Conservation (phyloP, 2,113 vertebrate genomes). For the Cyprinodon variegatus region DNA sequence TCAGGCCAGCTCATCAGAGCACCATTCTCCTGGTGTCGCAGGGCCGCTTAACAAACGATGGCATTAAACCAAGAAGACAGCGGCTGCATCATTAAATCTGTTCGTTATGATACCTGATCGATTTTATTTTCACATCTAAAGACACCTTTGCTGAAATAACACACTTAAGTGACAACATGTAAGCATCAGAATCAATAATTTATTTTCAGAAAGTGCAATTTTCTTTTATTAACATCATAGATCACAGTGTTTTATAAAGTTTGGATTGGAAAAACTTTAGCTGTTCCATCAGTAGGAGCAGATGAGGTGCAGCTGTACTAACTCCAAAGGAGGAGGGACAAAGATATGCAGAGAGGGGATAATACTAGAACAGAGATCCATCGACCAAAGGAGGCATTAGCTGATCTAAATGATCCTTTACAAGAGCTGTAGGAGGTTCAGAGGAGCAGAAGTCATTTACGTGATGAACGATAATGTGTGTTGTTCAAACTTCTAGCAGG, state of each 20-base stretch:
- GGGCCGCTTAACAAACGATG: constrained; percentile 41
- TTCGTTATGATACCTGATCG: constrained; percentile 22
- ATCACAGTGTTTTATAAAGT: neutral
- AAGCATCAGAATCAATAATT: neutral
- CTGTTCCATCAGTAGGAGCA: neutral
- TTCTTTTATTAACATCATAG: neutral
- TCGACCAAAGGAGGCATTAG: neutral
- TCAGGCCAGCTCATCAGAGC: constrained; percentile 44
- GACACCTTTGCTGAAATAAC: neutral
- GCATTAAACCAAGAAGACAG: constrained; percentile 31
- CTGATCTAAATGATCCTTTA: constrained; percentile 3
- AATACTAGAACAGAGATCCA: neutral
- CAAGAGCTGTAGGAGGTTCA: neutral
- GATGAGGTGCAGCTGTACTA: constrained; percentile 12
- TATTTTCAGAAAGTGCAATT: neutral
- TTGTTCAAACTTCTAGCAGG: neutral
- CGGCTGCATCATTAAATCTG: constrained; percentile 14
- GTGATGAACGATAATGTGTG: neutral
- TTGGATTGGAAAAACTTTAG: neutral
- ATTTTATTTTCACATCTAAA: constrained; percentile 29
- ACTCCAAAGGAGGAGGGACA: neutral
- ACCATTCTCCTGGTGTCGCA: constrained; percentile 12
- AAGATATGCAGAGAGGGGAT: neutral
- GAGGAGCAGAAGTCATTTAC: neutral
- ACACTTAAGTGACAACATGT: constrained; percentile 8